phyloP scores from a whole-genome alignment of 64 coral and sea anemone genomes.

The Dendronephthya gigantea region DNA sequence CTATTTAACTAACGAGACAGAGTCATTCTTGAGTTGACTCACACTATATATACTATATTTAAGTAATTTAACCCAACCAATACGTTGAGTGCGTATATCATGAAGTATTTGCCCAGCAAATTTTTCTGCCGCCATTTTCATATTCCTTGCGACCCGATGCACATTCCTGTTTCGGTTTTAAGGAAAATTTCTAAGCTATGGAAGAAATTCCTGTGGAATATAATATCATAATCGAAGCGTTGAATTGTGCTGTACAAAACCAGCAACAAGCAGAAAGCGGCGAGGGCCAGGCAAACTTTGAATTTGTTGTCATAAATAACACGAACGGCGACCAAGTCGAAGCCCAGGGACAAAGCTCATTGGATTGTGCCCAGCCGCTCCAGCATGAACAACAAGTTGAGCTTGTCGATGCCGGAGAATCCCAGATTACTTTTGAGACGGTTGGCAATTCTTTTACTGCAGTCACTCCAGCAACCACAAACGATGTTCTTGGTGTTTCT shows the following conservation, averaged over 20 bases:
- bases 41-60: no score
- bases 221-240: background rate
- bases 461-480: no score
- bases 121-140: background rate
- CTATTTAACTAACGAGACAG: no score
- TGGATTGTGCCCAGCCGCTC: background rate
- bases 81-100: background rate
- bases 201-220: background rate
- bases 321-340: background rate
- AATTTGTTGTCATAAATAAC: background rate
- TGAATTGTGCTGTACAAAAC: background rate
- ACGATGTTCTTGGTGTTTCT: background rate
- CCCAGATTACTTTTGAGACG: no score
- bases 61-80: no score
- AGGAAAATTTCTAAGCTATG: background rate
- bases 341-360: background rate
- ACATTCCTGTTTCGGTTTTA: background rate
- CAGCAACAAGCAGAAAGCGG: background rate
- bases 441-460: no score
- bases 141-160: background rate
- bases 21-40: no score
- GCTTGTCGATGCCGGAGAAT: no score
- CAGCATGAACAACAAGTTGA: background rate
- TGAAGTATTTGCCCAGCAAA: background rate
- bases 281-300: background rate